Evolutionary conservation across 2,797 vertebrate species (phyloP).

Genomic region (Malurus splendens): DNA sequence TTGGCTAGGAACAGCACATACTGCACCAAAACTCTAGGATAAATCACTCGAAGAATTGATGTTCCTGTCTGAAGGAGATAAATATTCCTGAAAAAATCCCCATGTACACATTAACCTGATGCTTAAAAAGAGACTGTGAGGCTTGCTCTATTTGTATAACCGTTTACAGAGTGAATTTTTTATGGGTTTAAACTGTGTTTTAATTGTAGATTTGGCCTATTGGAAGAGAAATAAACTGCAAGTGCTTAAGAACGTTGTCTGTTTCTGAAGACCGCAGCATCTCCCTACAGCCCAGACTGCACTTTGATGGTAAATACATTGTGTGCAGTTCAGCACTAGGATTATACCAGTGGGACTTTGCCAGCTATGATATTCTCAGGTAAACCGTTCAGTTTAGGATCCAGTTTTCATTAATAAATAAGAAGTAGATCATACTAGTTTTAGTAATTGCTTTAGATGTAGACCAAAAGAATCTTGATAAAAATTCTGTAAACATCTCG

Average conservation of each 20-base stretch:
- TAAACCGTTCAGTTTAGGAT: conserved; percentile 59
- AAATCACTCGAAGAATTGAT: background rate
- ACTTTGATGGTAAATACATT: conserved; percentile 95
- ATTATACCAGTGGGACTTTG: conserved; percentile 97
- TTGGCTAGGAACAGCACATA: background rate
- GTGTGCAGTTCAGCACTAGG: conserved; percentile 96
- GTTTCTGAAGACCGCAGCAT: conserved; percentile 96
- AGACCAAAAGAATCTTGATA: background rate
- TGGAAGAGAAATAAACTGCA: conserved; percentile 96
- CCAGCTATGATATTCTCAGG: conserved; percentile 96
- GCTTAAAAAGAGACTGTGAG: background rate
- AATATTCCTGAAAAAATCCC: background rate
- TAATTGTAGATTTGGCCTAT: conserved; percentile 92
- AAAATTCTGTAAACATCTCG: background rate
- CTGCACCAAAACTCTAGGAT: background rate
- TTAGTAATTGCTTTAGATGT: background rate
- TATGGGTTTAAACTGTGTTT: background rate
- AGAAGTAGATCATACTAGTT: background rate
- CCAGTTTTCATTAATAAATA: background rate
- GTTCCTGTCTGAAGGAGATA: background rate
- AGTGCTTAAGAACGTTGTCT: conserved; percentile 91
- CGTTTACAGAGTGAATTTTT: background rate
- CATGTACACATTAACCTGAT: background rate
- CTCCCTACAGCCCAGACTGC: conserved; percentile 91
- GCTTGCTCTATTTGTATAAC: background rate